A percentile compares a stretch with the other conserved stretches of the same genome.
These are phyloP conservation scores for Montifringilla adamsi DNA, from an alignment of 2,113 vertebrate genomes.

Conservation along the genomic window DNA sequence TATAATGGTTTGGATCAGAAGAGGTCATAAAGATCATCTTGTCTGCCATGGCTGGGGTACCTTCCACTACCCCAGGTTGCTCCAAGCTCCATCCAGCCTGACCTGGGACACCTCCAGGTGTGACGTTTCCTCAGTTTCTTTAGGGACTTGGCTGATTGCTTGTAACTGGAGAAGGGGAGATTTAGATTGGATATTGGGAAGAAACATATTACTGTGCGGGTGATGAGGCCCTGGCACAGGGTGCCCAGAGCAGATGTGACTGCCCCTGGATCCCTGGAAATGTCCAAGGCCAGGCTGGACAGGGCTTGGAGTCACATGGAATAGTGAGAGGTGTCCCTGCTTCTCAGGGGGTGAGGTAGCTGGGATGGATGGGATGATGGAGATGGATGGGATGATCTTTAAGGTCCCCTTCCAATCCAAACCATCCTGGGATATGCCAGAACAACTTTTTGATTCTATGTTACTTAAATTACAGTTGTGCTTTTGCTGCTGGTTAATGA, in stretches of 20 bases:
- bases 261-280: neutral
- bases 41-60: neutral
- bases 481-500: neutral
- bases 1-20: neutral
- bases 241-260: neutral
- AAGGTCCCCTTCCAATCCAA: neutral
- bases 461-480: neutral
- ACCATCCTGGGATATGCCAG: neutral
- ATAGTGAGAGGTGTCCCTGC: neutral
- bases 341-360: neutral
- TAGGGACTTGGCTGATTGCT: neutral
- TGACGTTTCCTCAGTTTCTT: neutral
- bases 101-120: neutral
- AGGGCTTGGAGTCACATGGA: neutral
- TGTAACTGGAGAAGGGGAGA: neutral
- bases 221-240: neutral
- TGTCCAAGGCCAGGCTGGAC: neutral
- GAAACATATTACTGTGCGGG: neutral
- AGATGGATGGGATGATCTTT: neutral
- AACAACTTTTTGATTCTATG: neutral
- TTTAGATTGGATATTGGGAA: neutral
- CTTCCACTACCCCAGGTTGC: neutral
- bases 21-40: neutral
- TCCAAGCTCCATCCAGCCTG: neutral
- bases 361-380: neutral